Evolutionary conservation across 2,888 invertebrate genomes (phyloP).

Genomic region (Tuta absoluta): DNA sequence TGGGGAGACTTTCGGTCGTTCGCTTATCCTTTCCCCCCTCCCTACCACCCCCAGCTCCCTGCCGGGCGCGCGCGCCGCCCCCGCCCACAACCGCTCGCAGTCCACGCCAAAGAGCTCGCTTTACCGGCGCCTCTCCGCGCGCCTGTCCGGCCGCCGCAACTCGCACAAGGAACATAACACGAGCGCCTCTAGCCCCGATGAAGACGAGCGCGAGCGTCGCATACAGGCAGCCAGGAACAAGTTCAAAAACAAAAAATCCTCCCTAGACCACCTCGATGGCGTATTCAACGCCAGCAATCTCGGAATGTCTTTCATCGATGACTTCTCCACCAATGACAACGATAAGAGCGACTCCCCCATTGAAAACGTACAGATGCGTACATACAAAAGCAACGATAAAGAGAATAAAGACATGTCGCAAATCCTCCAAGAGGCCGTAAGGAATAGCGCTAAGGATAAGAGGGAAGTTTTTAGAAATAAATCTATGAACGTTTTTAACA

Average conservation of each 20-base stretch:
- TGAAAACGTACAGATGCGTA: conserved; percentile 56
- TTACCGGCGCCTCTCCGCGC: conserved; percentile 74
- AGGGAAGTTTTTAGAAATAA: conserved; percentile 77
- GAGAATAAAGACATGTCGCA: conserved; percentile 66
- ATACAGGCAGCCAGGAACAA: conserved; percentile 60
- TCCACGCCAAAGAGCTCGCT: conserved; percentile 74
- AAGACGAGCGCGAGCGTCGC: conserved; percentile 59
- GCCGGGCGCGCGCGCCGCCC: conserved; percentile 64
- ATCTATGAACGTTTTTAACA: conserved; percentile 74
- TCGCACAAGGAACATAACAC: conserved; percentile 48
- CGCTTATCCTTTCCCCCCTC: conserved; percentile 80
- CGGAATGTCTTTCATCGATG: conserved; percentile 61
- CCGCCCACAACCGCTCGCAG: conserved; percentile 70
- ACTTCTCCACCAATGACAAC: conserved; percentile 50
- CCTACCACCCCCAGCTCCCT: conserved; percentile 66
- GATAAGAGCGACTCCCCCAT: conserved; percentile 47
- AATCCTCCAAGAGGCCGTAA: conserved; percentile 52
- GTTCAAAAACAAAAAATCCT: conserved; percentile 58
- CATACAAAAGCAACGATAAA: conserved; percentile 61
- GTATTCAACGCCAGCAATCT: conserved; percentile 63
- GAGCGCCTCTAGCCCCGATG: conserved; percentile 35
- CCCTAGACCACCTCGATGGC: conserved; percentile 55
- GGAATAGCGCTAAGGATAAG: conserved; percentile 63
- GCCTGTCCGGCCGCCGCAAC: conserved; percentile 68
- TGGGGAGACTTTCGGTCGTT: conserved; percentile 84